These are phyloP conservation scores for Fulica atra DNA, from an alignment of 2,113 vertebrate genomes.

Conservation along the genomic window DNA sequence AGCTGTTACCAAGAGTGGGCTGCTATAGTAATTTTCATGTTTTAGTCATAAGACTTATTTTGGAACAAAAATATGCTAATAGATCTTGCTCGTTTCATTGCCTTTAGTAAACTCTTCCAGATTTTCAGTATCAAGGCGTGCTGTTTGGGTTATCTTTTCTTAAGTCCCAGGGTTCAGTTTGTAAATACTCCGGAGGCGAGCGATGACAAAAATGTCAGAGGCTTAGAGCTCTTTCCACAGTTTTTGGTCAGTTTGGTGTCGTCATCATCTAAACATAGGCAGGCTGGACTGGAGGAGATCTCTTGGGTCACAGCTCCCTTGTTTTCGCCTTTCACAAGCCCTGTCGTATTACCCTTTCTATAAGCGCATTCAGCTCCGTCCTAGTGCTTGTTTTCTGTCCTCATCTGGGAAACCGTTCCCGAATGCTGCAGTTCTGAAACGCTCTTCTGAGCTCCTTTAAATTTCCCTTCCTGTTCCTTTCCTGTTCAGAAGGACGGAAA, in stretches of 20 bases:
- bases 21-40: not conserved
- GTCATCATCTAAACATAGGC: slow-evolving; percentile 17
- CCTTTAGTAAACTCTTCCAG: not conserved
- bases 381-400: not conserved
- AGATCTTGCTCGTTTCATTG: not conserved
- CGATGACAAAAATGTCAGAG: not conserved
- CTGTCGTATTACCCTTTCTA: not conserved
- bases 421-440: not conserved
- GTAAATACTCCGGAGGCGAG: not conserved
- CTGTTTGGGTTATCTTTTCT: not conserved
- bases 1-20: not conserved
- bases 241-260: slow-evolving; percentile 18
- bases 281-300: slow-evolving; percentile 8
- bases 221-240: not conserved
- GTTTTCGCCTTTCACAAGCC: slow-evolving; percentile 3
- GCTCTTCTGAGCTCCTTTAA: not conserved
- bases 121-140: not conserved
- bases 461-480: not conserved
- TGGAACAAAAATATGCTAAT: not conserved
- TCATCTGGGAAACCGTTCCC: not conserved
- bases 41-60: not conserved
- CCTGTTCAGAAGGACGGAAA: not conserved
- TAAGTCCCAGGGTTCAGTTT: not conserved
- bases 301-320: slow-evolving; percentile 29
- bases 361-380: not conserved